Base-by-base conservation (phyloP, 2,113 vertebrate genomes). In the Hassar affinis region DNA sequence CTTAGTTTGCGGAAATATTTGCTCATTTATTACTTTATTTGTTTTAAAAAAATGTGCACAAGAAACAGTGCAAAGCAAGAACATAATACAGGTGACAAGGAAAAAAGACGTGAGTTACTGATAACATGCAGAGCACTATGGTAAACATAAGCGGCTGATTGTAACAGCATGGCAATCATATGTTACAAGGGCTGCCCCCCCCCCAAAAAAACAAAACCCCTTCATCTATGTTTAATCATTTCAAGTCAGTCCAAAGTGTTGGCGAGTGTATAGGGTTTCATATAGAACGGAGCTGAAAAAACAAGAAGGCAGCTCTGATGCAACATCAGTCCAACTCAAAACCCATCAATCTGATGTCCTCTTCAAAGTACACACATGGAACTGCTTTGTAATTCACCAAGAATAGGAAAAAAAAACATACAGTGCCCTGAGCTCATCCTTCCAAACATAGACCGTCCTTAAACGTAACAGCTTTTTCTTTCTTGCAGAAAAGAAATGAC, bases 311-410 rank as follows among this genome's bases (percentile, higher is more conserved):
- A 51, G 27, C 12, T 71, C 54, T 76, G 86, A 68, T 74, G 68
- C 66, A 79, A 83, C 15, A 56, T 18, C 59, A 78, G 68, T 49
- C 49, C 52, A 51, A n/a, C 72, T 51, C 72, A 42, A 47, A 71
- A 56, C 74, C 14, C 51, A 86, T 86, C 80, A 85, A 72, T 51
- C 72, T 49, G 68, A 78, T 18, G 30, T 78, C 51, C 51, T 79
- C 77, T 88, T 88, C 77, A 87, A 88, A 88, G 78, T 20, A 22
- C n/a, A 72, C 74, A 71, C 83, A 82, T 81, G 4, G 80, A 87
- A 80, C 69, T 78, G 17, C 62, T 89, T 89, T 83, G 47, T 69
- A 72, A 51, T 52, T 88, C 56, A 33, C 42, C 33, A 69, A 69
- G 62, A 20, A 84, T 18, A 6, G 54, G 35, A 27, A 3, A 81